Percentiles rank a stretch among this genome's conserved stretches.
Conservation (phyloP, 2,113 vertebrate genomes). For the Larimichthys polyactis region DNA sequence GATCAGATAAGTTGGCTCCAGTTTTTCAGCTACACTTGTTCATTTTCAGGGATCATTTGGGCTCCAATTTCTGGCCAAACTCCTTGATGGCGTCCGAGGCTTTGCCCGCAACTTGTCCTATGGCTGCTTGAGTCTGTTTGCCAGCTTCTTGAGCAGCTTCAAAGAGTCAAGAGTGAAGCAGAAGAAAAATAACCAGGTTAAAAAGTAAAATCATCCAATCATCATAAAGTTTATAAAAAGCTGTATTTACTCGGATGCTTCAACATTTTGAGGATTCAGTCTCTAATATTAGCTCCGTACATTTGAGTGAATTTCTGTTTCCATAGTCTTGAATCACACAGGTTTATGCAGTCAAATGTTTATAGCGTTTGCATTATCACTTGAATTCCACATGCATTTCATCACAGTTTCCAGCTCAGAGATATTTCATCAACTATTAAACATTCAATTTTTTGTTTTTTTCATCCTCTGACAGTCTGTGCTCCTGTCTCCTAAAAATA, state of each 20-base stretch:
- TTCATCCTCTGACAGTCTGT: not conserved
- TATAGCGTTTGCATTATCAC: not conserved
- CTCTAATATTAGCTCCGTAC: not conserved
- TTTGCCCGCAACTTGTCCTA: conserved; percentile 81
- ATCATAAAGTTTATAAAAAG: not conserved
- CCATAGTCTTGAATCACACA: not conserved
- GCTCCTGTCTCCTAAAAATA: not conserved
- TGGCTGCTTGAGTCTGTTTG: conserved; percentile 80
- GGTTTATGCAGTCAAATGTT: not conserved
- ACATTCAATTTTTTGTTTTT: not conserved
- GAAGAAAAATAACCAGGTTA: conserved; percentile 14
- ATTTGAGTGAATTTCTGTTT: not conserved
- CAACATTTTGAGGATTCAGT: not conserved
- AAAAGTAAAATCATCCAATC: not conserved
- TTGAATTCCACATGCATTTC: not conserved
- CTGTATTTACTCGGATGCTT: not conserved
- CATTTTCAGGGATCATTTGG: conserved; percentile 70
- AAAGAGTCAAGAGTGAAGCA: conserved; percentile 38
- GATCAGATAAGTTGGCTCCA: conserved; percentile 20
- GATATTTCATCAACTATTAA: not conserved
- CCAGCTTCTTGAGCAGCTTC: conserved; percentile 82
- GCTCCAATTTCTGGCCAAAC: conserved; percentile 81
- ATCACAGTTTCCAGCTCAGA: not conserved
- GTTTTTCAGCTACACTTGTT: conserved; percentile 4
- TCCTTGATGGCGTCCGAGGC: conserved; percentile 83